Evolutionary conservation across 2,888 invertebrate genomes (phyloP), one percentile per base, ranked within the genome.

Genomic region (Latrodectus elegans): DNA sequence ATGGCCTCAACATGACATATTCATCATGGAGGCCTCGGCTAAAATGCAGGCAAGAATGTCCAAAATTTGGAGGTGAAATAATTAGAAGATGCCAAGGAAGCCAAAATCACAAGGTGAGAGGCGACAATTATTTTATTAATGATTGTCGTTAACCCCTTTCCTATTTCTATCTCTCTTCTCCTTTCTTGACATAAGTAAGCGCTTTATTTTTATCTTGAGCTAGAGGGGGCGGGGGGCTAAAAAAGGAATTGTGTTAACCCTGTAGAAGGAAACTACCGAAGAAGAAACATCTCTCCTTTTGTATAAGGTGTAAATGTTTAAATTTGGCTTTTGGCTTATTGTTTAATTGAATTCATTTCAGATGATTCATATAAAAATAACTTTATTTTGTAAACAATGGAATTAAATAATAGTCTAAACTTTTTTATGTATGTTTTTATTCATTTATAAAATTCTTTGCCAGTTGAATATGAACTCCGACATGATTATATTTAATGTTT

Each of bases 41-140:
- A 88, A 88, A 89, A 86, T 89, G 89, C 89, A 89, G 89, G 89
- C 90, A 90, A 89, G 89, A 89, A 90, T 90, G 90, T 89, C 89
- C 74, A 88, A 89, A 90, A 87, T 89, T 87, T 89, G 89, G 83
- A 90, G 90, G 90, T 90, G 90, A 90, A 90, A 89, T 88, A 82
- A 78, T 89, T 86, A 88, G 89, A 90, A 90, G 89, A 90, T 90
- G 90, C 90, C 90, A 89, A 90, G 90, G 85, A 90, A 90, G 89
- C 87, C 88, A 76, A 89, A 89, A 89, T 85, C 89, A 81, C 90
- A 90, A 90, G 90, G 90, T 90, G 84, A 72, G 86, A 65, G 17
- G 22, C 65, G 3, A 74, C 70, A 38, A n/a, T 15, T 52, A 38
- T 26, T 51, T 14, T 15, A 73, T 73, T 60, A 10, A 38, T 38